Conservation (phyloP, 2,113 vertebrate species). For the Tylochromis polylepis region DNA sequence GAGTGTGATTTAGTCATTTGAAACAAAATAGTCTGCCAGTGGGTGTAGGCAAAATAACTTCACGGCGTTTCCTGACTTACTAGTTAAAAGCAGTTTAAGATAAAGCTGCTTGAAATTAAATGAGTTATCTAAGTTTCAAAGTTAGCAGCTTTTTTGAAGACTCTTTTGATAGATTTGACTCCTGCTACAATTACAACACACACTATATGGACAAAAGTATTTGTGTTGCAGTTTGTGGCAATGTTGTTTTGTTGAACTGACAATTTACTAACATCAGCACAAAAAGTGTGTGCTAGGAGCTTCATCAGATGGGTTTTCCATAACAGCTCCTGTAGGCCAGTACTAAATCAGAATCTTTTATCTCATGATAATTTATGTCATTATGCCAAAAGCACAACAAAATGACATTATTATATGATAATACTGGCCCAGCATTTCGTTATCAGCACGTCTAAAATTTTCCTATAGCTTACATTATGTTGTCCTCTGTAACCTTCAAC, state of each 20-base stretch:
- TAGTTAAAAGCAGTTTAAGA: not conserved
- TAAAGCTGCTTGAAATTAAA: not conserved
- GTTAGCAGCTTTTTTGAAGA: not conserved
- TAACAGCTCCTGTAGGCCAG: not conserved
- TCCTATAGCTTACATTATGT: not conserved
- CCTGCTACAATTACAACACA: not conserved
- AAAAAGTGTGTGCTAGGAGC: not conserved
- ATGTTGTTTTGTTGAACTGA: not conserved
- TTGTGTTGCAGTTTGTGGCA: not conserved
- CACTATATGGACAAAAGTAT: not conserved
- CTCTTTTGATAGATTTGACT: not conserved
- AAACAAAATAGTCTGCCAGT: not conserved
- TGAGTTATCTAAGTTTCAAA: not conserved
- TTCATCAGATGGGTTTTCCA: not conserved
- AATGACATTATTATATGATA: not conserved
- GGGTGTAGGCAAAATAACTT: not conserved
- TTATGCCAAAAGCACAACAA: not conserved
- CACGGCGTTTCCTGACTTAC: not conserved
- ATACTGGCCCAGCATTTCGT: not conserved
- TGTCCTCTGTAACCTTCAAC: not conserved
- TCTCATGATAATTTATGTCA: not conserved
- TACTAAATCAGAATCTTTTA: not conserved
- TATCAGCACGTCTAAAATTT: not conserved
- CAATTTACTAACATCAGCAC: not conserved
- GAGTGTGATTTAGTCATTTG: not conserved